Evolutionary conservation across 2,797 vertebrate species (phyloP), one percentile per base, ranked within the genome.

Genomic region (Cheracebus regulus): DNA sequence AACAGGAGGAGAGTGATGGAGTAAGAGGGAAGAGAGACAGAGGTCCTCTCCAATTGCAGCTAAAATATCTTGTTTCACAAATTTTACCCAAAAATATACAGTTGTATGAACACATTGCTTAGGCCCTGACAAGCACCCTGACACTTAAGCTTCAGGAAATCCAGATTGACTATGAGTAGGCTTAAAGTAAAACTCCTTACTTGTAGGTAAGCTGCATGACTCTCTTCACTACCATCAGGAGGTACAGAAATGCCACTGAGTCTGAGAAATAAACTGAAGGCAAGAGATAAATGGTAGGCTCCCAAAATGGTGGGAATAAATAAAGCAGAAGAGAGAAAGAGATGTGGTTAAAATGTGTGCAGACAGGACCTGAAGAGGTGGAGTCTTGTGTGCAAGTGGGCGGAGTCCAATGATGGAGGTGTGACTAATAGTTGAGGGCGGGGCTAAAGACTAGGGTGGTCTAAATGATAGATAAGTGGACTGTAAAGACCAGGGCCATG

Each of bases 351-450:
- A 70, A 44, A 52, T 28, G 64, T 4, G 11, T 8, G 4, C 6
- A 1, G 57, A 58, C 20, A 52, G 70, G 22, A 24, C 28, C 92
- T 28, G n/a, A 46, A 1, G 55, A 75, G 36, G 85, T 7, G 72
- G 17, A 70, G 52, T 8, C 82, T 12, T n/a, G 41, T n/a, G 55
- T 0, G 67, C 36, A 61, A 41, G 73, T 97, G 93, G 98, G 98
- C 0, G 96, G 98, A 78, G 97, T 76, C 92, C 58, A 48, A 41
- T 70, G 83, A 76, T 70, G 89, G 30, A 26, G 75, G 33, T 36
- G 61, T 95, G 96, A 75, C 93, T 95, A 97, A 98, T 78, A 98
- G 97, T 98, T 90, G 92, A 97, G 96, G 98, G 97, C 15, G 97
- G 97, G 96, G 96, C 96, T 50, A 20, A 39, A 75, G 85, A 33